Evolutionary conservation across 2,888 invertebrate genomes (phyloP).

Genomic region (Anoplius nigerrimus): DNA sequence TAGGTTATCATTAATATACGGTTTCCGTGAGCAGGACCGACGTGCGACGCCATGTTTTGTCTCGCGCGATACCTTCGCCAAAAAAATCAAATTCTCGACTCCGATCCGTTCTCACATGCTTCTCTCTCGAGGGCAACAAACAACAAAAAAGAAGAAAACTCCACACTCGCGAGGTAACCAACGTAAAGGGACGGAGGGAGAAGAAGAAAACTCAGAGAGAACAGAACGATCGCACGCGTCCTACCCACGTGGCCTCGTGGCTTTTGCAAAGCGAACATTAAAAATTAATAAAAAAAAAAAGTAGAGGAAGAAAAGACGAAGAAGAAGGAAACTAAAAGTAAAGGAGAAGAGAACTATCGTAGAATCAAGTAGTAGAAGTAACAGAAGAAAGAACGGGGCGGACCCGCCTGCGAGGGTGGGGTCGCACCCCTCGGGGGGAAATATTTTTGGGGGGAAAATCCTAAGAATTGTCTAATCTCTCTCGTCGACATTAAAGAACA

Average conservation of each 20-base stretch:
- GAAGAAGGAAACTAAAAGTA: not conserved
- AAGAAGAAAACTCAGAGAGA: not conserved
- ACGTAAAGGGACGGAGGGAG: no score
- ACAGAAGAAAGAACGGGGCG: no score
- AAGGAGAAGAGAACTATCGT: no score
- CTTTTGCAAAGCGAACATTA: constrained; percentile 18
- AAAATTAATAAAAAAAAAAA: constrained; percentile 7
- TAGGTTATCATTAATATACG: constrained; percentile 3
- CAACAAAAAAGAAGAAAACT: not conserved
- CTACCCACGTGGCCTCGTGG: not conserved
- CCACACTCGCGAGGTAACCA: no score
- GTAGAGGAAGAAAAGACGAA: not conserved
- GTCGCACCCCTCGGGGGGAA: constrained; percentile 15
- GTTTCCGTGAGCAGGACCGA: no score
- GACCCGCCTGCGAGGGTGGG: no score
- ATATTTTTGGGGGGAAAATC: constrained; percentile 2
- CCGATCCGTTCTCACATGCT: not conserved
- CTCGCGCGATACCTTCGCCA: no score
- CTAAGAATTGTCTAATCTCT: not conserved
- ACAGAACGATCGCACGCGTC: not conserved
- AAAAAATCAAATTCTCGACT: no score
- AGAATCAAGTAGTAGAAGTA: no score
- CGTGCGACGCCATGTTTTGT: no score
- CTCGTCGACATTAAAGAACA: no score
- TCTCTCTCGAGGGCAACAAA: not conserved